A percentile compares a stretch with the other conserved stretches of the same genome.
Evolutionary conservation across 2,797 vertebrate genomes (phyloP).

Genomic region (Glyptemys insculpta): DNA sequence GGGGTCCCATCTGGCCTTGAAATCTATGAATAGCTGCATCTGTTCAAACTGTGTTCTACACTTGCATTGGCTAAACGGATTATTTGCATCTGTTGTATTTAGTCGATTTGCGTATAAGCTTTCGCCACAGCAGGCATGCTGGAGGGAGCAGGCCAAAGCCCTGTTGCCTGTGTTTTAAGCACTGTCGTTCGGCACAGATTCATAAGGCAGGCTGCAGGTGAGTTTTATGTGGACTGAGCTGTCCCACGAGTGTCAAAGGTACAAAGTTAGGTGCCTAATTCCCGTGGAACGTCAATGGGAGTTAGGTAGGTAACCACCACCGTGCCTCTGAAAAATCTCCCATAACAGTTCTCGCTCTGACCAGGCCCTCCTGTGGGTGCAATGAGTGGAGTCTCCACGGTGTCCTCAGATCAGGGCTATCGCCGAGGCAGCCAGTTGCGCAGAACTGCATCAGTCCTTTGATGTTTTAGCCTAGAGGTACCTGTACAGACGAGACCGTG

Average conservation of each 20-base stretch:
- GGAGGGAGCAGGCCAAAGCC: neutral
- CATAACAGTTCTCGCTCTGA: neutral
- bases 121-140: too few relatives aligned
- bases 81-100: neutral
- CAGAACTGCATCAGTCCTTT: neutral
- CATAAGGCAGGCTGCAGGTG: neutral
- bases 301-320: neutral
- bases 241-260: neutral
- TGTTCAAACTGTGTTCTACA: too few relatives aligned
- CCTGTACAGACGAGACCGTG: neutral
- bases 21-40: too few relatives aligned
- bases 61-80: neutral
- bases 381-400: neutral
- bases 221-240: neutral
- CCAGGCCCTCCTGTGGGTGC: neutral
- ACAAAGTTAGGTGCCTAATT: neutral
- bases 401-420: neutral
- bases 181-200: neutral
- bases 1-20: too few relatives aligned
- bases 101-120: neutral
- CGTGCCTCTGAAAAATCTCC: neutral
- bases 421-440: accelerated
- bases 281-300: neutral
- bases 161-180: neutral
- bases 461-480: neutral